Evolutionary conservation across 2,113 vertebrate species (phyloP).

Genomic region (Cairina moschata): DNA sequence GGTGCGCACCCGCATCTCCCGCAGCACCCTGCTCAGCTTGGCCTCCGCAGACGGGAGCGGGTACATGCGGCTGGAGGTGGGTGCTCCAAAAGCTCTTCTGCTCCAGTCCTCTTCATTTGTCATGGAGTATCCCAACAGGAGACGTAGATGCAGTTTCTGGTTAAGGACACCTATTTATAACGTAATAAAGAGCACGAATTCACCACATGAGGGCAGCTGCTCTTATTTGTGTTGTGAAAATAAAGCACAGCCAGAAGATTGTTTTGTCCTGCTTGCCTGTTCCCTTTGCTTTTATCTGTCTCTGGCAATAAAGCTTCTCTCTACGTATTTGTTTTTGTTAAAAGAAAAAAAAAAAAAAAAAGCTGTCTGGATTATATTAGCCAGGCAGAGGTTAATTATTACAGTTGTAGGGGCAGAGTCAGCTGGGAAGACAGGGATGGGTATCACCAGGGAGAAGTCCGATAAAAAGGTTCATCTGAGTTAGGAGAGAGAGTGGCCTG

Average conservation of each 20-base stretch:
- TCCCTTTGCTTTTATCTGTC: background rate
- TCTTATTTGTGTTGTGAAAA: background rate
- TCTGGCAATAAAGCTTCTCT: background rate
- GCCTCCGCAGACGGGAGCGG: slow-evolving; percentile 72
- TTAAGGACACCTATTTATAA: background rate
- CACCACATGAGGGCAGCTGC: background rate
- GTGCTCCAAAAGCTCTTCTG: background rate
- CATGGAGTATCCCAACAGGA: background rate
- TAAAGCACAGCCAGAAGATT: background rate
- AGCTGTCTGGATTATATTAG: background rate
- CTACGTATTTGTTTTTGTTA: background rate
- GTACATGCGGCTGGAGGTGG: slow-evolving; percentile 83
- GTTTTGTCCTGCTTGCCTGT: background rate
- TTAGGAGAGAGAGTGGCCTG: background rate
- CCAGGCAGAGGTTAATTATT: background rate
- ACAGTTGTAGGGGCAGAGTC: background rate
- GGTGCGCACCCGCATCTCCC: slow-evolving; percentile 80
- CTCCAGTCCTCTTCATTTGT: background rate
- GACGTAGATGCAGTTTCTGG: background rate
- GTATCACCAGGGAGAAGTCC: background rate
- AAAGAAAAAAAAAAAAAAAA: slow-evolving; percentile 8
- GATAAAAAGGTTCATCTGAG: background rate
- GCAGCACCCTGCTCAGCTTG: slow-evolving; percentile 81
- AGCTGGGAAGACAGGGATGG: background rate
- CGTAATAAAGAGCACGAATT: background rate